phyloP scores from a whole-genome alignment of 37 sponge, comb jelly and placozoan genomes.

The Halichondria panicea region DNA sequence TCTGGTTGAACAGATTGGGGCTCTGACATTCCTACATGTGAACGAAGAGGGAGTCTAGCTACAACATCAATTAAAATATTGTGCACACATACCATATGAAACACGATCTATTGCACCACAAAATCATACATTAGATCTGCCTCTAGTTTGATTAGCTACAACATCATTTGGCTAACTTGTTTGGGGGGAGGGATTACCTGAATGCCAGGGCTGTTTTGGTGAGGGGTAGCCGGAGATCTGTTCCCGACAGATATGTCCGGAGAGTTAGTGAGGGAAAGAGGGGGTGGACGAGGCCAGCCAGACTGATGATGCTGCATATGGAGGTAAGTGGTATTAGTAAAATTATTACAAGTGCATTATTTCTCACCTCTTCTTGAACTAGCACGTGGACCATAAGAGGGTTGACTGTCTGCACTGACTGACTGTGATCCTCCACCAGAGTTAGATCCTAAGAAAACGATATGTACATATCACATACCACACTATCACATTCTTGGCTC shows the following conservation, averaged over 20 bases:
- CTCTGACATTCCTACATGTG: constrained; percentile 19
- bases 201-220: constrained; percentile 14
- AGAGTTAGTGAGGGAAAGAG: constrained; percentile 12
- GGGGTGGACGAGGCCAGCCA: constrained; percentile 1
- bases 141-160: too few relatives aligned
- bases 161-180: too few relatives aligned
- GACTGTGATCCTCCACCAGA: constrained; percentile 34
- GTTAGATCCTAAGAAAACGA: constrained; percentile 27
- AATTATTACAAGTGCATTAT: too few relatives aligned
- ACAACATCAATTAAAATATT: not conserved
- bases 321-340: not conserved
- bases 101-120: too few relatives aligned
- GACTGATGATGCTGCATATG: not conserved
- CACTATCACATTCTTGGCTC: too few relatives aligned
- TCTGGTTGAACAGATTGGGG: constrained; percentile 21
- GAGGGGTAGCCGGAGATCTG: constrained; percentile 7
- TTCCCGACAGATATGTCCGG: not conserved
- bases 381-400: constrained; percentile 53
- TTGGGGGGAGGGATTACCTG: too few relatives aligned
- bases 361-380: constrained; percentile 21
- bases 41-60: not conserved
- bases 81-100: constrained; percentile 2
- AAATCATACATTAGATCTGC: not conserved
- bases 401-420: constrained; percentile 28
- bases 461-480: not conserved